Evolutionary conservation across 2,113 vertebrate species (phyloP).

Genomic region (Osmerus eperlanus): DNA sequence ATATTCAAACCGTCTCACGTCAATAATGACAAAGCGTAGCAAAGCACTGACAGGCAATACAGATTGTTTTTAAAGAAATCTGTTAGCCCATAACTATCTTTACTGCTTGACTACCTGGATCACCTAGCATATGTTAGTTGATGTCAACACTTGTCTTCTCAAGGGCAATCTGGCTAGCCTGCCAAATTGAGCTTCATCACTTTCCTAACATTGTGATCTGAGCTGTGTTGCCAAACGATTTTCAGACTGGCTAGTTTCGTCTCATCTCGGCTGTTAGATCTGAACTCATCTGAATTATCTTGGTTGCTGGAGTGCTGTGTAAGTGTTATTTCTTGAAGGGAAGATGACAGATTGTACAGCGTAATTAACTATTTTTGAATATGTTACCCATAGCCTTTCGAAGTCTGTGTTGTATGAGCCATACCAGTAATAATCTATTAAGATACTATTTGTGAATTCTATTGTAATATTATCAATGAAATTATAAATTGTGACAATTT

Average conservation of each 20-base stretch:
- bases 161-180: conserved; percentile 30
- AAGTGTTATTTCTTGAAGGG: conserved; percentile 6
- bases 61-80: no score
- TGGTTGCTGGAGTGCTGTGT: not conserved
- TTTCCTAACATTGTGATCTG: not conserved
- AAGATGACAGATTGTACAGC: conserved; percentile 30
- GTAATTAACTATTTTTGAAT: conserved; percentile 63
- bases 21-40: no score
- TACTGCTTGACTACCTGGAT: no score
- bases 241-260: conserved; percentile 30
- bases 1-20: no score
- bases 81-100: no score
- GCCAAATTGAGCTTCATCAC: conserved; percentile 18
- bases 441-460: conserved; percentile 40
- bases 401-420: conserved; percentile 57
- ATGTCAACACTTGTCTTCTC: conserved; percentile 1
- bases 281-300: conserved; percentile 20
- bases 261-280: conserved; percentile 36
- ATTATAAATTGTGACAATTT: conserved; percentile 52
- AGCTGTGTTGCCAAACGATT: not conserved
- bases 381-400: conserved; percentile 54
- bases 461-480: conserved; percentile 41
- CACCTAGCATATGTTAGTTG: no score
- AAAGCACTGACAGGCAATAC: no score
- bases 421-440: conserved; percentile 39